Conservation (phyloP, 2,113 vertebrate species). For the Heteronetta atricapilla region DNA sequence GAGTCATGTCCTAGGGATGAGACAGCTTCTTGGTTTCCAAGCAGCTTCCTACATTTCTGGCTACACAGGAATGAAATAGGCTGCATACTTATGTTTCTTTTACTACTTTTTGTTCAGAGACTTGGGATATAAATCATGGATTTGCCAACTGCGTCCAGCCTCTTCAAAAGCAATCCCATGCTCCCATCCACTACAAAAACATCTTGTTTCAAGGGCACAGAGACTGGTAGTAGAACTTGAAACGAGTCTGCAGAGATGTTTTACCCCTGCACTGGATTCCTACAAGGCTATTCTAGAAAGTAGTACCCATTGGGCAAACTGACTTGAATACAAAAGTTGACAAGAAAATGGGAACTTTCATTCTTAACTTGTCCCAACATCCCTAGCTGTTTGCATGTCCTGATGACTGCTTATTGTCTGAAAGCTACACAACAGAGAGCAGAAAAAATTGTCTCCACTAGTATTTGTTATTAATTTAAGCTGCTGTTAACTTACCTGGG, state of each 20-base stretch:
- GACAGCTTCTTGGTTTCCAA: neutral
- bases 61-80: neutral
- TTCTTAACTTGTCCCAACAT: neutral
- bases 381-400: neutral
- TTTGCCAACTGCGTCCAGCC: neutral
- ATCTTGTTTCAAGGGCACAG: neutral
- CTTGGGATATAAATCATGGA: neutral
- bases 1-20: neutral
- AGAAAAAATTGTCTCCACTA: neutral
- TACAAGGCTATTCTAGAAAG: neutral
- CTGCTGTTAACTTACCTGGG: constrained; percentile 30
- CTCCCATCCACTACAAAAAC: neutral
- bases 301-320: neutral
- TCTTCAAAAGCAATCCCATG: neutral
- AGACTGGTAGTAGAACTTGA: neutral
- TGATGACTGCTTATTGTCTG: neutral
- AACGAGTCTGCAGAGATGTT: neutral
- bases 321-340: neutral
- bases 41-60: neutral
- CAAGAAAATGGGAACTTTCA: neutral
- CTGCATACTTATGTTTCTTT: neutral
- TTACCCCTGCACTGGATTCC: neutral
- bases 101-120: neutral
- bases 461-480: neutral
- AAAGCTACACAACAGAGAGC: neutral